Conservation (phyloP, 2,888 invertebrate species). For the Globia sparganii region DNA sequence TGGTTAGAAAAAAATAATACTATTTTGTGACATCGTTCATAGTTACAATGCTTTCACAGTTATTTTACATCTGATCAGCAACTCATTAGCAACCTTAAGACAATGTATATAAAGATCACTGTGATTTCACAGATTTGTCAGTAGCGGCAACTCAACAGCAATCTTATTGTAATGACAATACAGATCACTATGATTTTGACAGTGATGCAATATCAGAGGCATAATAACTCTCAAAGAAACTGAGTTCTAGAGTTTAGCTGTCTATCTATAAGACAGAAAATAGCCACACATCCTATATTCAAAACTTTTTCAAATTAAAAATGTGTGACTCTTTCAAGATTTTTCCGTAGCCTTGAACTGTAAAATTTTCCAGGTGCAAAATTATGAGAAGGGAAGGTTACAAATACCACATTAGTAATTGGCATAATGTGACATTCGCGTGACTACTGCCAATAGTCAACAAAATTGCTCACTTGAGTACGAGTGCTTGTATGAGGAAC, state of each 20-base stretch:
- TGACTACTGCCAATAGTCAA: slow-evolving; percentile 61
- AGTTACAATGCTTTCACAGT: neutral
- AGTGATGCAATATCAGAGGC: neutral
- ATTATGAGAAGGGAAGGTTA: slow-evolving; percentile 2
- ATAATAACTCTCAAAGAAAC: neutral
- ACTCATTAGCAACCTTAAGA: neutral
- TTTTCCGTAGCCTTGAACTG: slow-evolving; percentile 1
- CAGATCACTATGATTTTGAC: no score
- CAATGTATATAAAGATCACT: neutral
- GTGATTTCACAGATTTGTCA: neutral
- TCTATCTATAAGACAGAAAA: neutral
- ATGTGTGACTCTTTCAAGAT: neutral
- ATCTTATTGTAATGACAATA: neutral
- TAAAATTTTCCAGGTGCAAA: slow-evolving; percentile 36
- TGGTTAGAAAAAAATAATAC: neutral
- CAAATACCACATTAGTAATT: slow-evolving; percentile 44
- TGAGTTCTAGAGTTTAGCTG: neutral
- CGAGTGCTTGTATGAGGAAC: slow-evolving; percentile 90
- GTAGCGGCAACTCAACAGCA: neutral
- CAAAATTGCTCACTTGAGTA: slow-evolving; percentile 85
- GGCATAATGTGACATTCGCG: slow-evolving; percentile 68
- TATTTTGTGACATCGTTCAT: neutral
- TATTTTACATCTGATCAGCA: neutral
- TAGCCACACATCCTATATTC: neutral
- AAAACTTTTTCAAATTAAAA: neutral